Conservation (phyloP, 2,113 vertebrate species). For the Todiramphus saurophagus region DNA sequence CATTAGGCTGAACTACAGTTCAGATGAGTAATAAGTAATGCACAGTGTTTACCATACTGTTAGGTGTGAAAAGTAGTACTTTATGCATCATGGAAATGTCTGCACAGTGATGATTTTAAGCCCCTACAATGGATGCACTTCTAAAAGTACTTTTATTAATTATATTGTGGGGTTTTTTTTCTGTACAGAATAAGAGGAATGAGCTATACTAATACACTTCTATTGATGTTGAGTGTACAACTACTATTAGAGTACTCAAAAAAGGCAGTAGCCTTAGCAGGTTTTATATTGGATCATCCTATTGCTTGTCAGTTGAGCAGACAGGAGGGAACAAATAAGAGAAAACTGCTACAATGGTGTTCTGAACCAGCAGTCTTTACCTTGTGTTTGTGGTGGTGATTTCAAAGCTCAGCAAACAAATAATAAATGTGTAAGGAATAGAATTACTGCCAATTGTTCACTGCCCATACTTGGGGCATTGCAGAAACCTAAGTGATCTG, state of each 20-base stretch:
- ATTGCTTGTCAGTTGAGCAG: neutral
- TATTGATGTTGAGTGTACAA: neutral
- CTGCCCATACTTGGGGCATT: neutral
- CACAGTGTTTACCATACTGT: neutral
- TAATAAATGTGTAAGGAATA: neutral
- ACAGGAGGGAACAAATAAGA: neutral
- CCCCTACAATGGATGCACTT: neutral
- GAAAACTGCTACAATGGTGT: neutral
- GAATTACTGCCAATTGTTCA: neutral
- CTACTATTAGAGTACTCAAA: neutral
- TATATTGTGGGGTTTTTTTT: accelerated
- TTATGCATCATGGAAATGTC: neutral
- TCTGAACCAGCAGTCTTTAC: neutral
- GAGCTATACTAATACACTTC: neutral
- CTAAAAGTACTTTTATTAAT: neutral
- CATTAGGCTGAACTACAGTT: neutral
- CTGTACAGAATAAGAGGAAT: neutral
- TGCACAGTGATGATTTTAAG: neutral
- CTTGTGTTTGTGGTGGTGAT: neutral
- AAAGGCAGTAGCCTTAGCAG: neutral
- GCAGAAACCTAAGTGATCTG: neutral
- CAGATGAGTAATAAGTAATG: neutral
- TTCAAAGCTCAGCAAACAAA: neutral
- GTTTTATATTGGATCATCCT: neutral
- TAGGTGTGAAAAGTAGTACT: neutral